Evolutionary conservation across 2,113 vertebrate genomes (phyloP).

Genomic region (Rhizomys pruinosus): DNA sequence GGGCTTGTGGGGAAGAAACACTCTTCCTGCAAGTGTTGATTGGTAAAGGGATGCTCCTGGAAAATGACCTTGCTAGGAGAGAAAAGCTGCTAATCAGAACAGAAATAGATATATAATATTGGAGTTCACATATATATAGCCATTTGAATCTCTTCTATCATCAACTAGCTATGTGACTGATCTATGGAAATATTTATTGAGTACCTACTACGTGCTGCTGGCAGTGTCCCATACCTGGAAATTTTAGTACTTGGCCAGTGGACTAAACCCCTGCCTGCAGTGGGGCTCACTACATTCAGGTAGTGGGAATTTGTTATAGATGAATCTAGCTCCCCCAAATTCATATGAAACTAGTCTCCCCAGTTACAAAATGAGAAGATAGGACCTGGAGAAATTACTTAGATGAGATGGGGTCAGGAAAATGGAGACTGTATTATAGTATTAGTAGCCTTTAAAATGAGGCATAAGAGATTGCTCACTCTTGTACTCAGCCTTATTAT

Average conservation of each 20-base stretch:
- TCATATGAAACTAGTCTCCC: not conserved
- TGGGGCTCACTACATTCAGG: not conserved
- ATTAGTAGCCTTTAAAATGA: not conserved
- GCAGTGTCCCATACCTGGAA: not conserved
- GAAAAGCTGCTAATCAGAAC: not conserved
- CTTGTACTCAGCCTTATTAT: not conserved
- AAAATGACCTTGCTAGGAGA: slow-evolving; percentile 55
- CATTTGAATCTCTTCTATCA: not conserved
- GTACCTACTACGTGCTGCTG: not conserved
- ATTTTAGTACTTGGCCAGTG: not conserved
- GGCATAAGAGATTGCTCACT: not conserved
- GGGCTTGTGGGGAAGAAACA: not conserved
- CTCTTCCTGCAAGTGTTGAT: slow-evolving; percentile 62
- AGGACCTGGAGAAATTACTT: not conserved
- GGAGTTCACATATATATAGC: not conserved
- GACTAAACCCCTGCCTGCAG: not conserved
- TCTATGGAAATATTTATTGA: not conserved
- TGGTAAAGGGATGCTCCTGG: slow-evolving; percentile 66
- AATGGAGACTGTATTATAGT: not conserved
- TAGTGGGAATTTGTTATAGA: not conserved
- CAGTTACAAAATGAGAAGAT: not conserved
- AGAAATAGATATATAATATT: no score
- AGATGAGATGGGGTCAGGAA: not conserved
- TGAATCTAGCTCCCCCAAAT: not conserved
- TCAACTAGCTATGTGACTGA: not conserved